A percentile compares a stretch with the other conserved stretches of the same genome.
These are phyloP conservation scores for Fragariocoptes setiger DNA, from an alignment of 1,140 invertebrate species.

Conservation along the genomic window DNA sequence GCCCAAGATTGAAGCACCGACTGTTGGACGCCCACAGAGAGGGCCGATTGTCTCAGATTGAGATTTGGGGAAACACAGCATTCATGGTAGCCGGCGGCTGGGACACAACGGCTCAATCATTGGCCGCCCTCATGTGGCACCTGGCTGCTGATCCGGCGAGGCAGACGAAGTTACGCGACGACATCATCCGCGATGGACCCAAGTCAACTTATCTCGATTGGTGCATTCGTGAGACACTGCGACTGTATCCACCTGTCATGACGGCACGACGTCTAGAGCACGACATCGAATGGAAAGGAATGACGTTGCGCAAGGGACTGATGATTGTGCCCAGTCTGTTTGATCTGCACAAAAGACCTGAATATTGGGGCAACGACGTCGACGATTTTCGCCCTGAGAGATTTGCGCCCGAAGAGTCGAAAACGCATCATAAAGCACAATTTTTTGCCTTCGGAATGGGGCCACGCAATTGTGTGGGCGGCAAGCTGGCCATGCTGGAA, in stretches of 20 bases:
- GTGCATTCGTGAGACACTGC: not conserved
- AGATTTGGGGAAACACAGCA: not conserved
- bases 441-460: constrained; percentile 17
- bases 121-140: not conserved
- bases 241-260: not conserved
- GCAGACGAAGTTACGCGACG: not conserved
- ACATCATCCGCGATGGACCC: not conserved
- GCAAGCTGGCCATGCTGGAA: constrained; percentile 15
- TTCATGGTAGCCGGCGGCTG: not conserved
- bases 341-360: not conserved
- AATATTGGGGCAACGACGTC: not conserved
- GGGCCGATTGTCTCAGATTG: not conserved
- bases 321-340: not conserved
- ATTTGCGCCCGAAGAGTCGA: constrained; percentile 13
- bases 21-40: not conserved
- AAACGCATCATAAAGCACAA: constrained; percentile 13
- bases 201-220: not conserved
- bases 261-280: not conserved
- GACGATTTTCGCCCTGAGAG: constrained; percentile 9
- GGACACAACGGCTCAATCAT: not conserved
- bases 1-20: not conserved
- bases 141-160: not conserved
- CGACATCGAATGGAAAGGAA: not conserved
- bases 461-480: constrained; percentile 16
- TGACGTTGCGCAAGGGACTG: not conserved